Evolutionary conservation across 1,140 invertebrate species (phyloP).

Genomic region (Trachymyrmex cornetzi): DNA sequence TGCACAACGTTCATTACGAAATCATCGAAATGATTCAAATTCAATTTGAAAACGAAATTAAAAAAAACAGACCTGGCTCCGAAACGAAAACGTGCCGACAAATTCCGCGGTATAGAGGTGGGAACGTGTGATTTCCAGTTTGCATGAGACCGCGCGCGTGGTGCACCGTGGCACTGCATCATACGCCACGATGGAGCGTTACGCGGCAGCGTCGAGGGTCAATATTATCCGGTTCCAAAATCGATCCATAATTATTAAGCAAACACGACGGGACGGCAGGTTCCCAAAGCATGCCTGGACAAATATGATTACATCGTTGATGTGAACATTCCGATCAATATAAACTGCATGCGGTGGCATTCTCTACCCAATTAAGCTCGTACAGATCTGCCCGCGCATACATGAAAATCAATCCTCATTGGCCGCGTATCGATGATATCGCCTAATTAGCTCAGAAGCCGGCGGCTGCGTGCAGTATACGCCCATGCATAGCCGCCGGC

Average conservation of each 20-base stretch:
- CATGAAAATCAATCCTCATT: conserved; percentile 74
- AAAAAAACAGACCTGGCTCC: neutral
- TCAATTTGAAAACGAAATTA: neutral
- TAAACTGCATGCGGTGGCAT: conserved; percentile 70
- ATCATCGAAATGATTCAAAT: neutral
- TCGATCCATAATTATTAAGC: conserved; percentile 77
- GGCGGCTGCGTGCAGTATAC: conserved; percentile 56
- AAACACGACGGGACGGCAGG: conserved; percentile 70
- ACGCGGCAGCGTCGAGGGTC: conserved; percentile 64
- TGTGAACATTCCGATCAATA: conserved; percentile 76
- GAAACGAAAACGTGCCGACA: conserved; percentile 25
- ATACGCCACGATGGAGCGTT: conserved; percentile 64
- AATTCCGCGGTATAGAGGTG: conserved; percentile 32
- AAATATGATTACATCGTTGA: conserved; percentile 78
- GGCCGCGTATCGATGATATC: conserved; percentile 66
- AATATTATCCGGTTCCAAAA: conserved; percentile 75
- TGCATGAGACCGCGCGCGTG: conserved; percentile 20
- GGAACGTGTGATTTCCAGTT: conserved; percentile 48
- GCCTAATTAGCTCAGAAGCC: conserved; percentile 75
- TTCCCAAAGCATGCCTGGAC: conserved; percentile 74
- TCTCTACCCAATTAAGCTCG: conserved; percentile 74
- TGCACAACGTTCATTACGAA: neutral
- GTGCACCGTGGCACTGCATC: conserved; percentile 15
- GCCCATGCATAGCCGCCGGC: conserved; percentile 12
- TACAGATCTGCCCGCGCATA: conserved; percentile 66